Percentiles rank a stretch among this genome's conserved stretches.
Conservation (phyloP, 2,797 vertebrate genomes). For the Liasis olivaceus region DNA sequence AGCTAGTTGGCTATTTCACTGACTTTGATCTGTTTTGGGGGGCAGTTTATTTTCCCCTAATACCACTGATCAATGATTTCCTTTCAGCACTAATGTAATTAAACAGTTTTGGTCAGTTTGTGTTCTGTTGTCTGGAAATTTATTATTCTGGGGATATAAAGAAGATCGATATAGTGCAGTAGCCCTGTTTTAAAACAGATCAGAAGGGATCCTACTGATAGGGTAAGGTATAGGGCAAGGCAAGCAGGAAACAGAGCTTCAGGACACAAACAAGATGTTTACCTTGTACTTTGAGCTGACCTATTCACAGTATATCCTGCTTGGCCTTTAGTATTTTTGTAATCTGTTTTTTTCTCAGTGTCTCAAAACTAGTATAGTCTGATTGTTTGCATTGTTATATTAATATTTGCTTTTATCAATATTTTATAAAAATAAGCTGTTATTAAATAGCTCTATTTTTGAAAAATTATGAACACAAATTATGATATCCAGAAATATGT, state of each 20-base stretch:
- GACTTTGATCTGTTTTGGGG: constrained; percentile 88
- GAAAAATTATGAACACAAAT: neutral
- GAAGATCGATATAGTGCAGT: constrained; percentile 83
- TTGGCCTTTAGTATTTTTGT: constrained; percentile 51
- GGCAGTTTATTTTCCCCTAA: constrained; percentile 85
- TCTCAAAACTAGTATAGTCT: constrained; percentile 44
- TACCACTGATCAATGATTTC: constrained; percentile 89
- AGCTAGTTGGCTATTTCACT: constrained; percentile 82
- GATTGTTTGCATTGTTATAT: constrained; percentile 42
- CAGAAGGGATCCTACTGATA: constrained; percentile 65
- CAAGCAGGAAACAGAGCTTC: constrained; percentile 59
- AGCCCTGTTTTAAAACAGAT: constrained; percentile 64
- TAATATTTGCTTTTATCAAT: neutral
- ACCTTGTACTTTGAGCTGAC: constrained; percentile 71
- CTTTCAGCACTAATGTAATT: constrained; percentile 91
- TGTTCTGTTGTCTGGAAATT: constrained; percentile 76
- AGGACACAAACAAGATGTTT: constrained; percentile 67
- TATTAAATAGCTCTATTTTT: neutral
- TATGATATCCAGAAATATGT: neutral
- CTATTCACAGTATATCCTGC: constrained; percentile 54
- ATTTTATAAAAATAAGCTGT: neutral
- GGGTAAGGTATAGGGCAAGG: constrained; percentile 54
- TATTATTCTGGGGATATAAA: constrained; percentile 82
- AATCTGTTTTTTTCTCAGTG: constrained; percentile 46
- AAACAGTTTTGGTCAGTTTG: constrained; percentile 83